These are phyloP conservation scores for Ips nitidus DNA, from an alignment of 1,140 invertebrate genomes.

Conservation along the genomic window DNA sequence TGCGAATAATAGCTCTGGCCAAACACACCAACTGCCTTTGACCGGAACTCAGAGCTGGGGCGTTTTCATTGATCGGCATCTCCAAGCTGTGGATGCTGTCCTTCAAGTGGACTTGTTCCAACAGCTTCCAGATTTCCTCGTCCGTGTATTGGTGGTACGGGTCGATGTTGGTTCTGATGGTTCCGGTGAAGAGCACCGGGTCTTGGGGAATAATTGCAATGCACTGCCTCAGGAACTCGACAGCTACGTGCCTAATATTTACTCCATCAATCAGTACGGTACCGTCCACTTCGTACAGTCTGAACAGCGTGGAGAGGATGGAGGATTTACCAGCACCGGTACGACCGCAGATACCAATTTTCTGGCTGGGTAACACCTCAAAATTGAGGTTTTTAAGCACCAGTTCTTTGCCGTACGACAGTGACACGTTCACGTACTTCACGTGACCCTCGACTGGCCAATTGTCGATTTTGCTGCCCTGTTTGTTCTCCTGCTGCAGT, in stretches of 20 bases:
- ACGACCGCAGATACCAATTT: slow-evolving; percentile 52
- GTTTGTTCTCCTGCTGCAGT: slow-evolving; percentile 48
- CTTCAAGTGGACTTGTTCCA: slow-evolving; percentile 49
- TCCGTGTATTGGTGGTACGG: slow-evolving; percentile 59
- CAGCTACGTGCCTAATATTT: slow-evolving; percentile 57
- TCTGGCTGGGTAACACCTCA: slow-evolving; percentile 62
- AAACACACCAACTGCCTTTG: slow-evolving; percentile 80
- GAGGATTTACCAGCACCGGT: slow-evolving; percentile 73
- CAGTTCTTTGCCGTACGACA: slow-evolving; percentile 70
- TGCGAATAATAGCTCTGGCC: slow-evolving; percentile 71
- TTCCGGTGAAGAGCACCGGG: slow-evolving; percentile 63
- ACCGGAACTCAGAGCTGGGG: slow-evolving; percentile 73
- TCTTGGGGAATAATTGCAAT: slow-evolving; percentile 69
- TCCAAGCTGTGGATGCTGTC: slow-evolving; percentile 42
- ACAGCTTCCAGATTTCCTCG: slow-evolving; percentile 46
- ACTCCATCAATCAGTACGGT: slow-evolving; percentile 30
- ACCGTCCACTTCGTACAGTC: slow-evolving; percentile 61
- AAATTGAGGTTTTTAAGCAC: slow-evolving; percentile 68
- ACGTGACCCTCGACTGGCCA: slow-evolving; percentile 40
- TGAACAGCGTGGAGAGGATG: slow-evolving; percentile 71
- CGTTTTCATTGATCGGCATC: slow-evolving; percentile 62
- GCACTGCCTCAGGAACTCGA: slow-evolving; percentile 60
- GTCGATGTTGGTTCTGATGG: slow-evolving; percentile 60
- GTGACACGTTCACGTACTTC: slow-evolving; percentile 59
- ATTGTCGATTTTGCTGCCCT: slow-evolving; percentile 55